phyloP scores from a whole-genome alignment of 2,888 invertebrate genomes.

The Conchocele bisecta region DNA sequence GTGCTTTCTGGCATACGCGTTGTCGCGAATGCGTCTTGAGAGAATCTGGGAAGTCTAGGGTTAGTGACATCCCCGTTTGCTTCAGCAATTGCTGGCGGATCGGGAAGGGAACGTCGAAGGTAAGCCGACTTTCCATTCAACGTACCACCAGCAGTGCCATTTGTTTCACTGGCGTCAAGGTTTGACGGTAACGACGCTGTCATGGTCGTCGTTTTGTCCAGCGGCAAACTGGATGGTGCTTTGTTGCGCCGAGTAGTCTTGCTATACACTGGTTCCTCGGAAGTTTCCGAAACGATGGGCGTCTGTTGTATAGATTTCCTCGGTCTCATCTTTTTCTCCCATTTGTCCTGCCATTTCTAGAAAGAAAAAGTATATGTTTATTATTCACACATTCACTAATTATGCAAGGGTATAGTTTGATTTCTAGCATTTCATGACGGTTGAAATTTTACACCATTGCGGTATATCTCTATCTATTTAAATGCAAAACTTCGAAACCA shows the following conservation, averaged over 20 bases:
- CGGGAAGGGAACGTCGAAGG: too few species aligned
- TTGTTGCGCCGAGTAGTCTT: not conserved
- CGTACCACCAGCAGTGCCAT: too few species aligned
- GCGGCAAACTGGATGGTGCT: slow-evolving; percentile 3
- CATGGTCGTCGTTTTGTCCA: slow-evolving; percentile 31
- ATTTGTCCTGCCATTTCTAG: slow-evolving; percentile 52
- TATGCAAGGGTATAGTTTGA: too few species aligned
- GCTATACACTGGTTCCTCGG: not conserved
- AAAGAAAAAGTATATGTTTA: too few species aligned
- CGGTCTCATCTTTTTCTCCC: slow-evolving; percentile 38
- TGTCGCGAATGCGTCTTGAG: slow-evolving; percentile 30
- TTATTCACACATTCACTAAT: too few species aligned
- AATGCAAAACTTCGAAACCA: too few species aligned
- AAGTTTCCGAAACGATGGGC: not conserved
- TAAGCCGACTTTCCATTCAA: too few species aligned
- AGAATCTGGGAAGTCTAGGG: slow-evolving; percentile 12
- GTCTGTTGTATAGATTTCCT: not conserved
- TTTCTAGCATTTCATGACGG: too few species aligned
- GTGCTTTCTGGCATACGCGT: slow-evolving; percentile 43
- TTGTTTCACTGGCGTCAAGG: slow-evolving; percentile 14
- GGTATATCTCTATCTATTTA: too few species aligned
- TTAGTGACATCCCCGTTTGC: not conserved
- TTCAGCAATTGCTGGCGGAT: not conserved
- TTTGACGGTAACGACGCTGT: slow-evolving; percentile 42
- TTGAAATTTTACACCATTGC: too few species aligned